Conservation (phyloP, 1,140 invertebrate genomes). For the Macrocentrus cingulum region DNA sequence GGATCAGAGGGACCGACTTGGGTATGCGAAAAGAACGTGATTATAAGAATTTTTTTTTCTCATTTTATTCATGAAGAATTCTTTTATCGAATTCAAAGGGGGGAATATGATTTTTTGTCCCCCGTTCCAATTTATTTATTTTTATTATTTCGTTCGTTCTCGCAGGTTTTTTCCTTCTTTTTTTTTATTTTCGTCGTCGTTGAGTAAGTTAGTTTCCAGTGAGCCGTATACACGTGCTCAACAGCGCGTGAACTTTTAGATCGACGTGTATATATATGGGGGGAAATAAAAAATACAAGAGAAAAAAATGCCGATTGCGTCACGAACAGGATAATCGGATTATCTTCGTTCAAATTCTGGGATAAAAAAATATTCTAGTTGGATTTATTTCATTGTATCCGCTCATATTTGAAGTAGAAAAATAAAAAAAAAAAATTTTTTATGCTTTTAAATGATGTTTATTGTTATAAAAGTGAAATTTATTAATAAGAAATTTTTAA, state of each 20-base stretch:
- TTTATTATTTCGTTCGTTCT: no score
- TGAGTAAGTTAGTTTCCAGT: not conserved
- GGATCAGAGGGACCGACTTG: slow-evolving; percentile 26
- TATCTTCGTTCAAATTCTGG: slow-evolving; percentile 11
- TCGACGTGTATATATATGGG: not conserved
- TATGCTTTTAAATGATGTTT: no score
- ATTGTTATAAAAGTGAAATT: no score
- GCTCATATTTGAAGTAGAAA: no score
- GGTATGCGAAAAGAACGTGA: slow-evolving; percentile 27
- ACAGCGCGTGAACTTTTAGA: slow-evolving; percentile 2
- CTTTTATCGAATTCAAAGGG: not conserved
- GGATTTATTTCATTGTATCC: no score
- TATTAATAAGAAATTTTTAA: no score
- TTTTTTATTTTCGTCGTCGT: no score
- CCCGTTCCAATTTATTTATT: slow-evolving; percentile 3
- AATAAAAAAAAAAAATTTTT: no score
- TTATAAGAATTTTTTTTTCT: slow-evolving; percentile 13
- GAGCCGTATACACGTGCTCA: no score
- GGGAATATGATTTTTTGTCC: not conserved
- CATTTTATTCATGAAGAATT: not conserved
- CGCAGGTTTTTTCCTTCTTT: no score
- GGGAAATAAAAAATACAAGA: not conserved
- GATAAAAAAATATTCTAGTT: no score
- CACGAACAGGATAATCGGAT: slow-evolving; percentile 18
- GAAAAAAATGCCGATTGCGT: slow-evolving; percentile 7